Base-by-base conservation (phyloP, 2,797 vertebrate genomes). In the Ciconia nigra region DNA sequence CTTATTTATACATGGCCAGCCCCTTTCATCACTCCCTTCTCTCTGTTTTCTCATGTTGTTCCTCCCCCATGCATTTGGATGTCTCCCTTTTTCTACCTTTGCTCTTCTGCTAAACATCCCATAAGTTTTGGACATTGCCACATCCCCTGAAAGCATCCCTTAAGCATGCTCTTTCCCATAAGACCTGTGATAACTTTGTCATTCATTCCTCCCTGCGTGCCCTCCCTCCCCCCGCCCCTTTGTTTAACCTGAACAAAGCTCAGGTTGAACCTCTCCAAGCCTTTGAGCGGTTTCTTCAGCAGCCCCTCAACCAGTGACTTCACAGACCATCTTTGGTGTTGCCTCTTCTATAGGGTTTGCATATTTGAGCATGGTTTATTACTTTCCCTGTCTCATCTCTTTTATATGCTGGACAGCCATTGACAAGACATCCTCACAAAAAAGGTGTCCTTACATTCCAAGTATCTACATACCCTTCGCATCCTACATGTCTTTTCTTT, bases 301-400 rank as follows among this genome's bases (percentile, higher is more conserved):
- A 65, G 49, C 46, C 29, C 35, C 9, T 81, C 2, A 8, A 8
- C 16, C 61, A 66, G 61, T 46, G 28, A 46, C 25, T 19, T 83
- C 3, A 0, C 46, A 82, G 42, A 55, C 21, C 4, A 4, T 39
- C 21, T 80, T 87, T 51, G n/a, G 15, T 57, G 2, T 15, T 49
- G 11, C 44, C 59, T 46, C 67, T 61, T 84, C 46, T 71, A 1
- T 42, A 62, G 46, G 5, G 9, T 83, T 65, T 91, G 33, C 14
- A 0, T 51, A 5, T 0, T 0, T 52, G 26, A 24, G 15, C 33
- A 11, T 58, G 33, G 6, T 63, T 89, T 73, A 20, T 52, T 69
- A 13, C 35, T 80, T 39, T 33, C 49, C 37, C 46, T 76, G 21
- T 70, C 42, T 84, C 2, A 0, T 79, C 24, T 74, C 33, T 57